phyloP scores from a whole-genome alignment of 2,113 vertebrate species.

The Paramisgurnus dabryanus region DNA sequence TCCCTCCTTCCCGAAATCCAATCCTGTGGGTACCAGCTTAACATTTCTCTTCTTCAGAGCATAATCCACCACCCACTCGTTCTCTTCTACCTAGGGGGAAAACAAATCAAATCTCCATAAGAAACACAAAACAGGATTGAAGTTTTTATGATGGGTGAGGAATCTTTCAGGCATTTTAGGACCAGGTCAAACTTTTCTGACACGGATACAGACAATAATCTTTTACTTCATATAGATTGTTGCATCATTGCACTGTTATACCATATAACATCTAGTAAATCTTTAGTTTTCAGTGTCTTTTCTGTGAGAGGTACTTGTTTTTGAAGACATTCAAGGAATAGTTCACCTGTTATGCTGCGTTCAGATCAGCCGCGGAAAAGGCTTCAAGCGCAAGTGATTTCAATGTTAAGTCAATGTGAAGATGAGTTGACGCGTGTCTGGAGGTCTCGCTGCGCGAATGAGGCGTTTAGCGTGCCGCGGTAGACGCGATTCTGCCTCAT shows the following conservation, averaged over 20 bases:
- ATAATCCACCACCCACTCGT: constrained; percentile 98
- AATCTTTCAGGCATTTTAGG: not conserved
- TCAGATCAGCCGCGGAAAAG: too few species aligned
- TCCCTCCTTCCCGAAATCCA: constrained; percentile 95
- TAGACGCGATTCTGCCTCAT: too few species aligned
- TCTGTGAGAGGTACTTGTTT: too few species aligned
- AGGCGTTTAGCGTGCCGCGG: too few species aligned
- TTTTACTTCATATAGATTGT: not conserved
- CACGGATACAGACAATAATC: not conserved
- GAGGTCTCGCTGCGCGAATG: too few species aligned
- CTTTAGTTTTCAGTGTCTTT: too few species aligned
- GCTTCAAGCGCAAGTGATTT: too few species aligned
- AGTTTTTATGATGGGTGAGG: not conserved
- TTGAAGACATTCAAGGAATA: too few species aligned
- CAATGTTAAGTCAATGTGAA: too few species aligned
- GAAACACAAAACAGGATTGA: not conserved
- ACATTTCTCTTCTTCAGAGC: constrained; percentile 95
- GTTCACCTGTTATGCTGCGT: too few species aligned
- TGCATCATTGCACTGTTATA: not conserved
- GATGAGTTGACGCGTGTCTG: too few species aligned
- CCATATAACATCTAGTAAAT: too few species aligned
- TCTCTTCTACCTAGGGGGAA: constrained; percentile 88
- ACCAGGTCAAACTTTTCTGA: not conserved
- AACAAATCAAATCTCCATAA: not conserved
- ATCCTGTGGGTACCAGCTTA: constrained; percentile 89